Evolutionary conservation across 2,113 vertebrate genomes (phyloP).

Genomic region (Erpornis zantholeuca): DNA sequence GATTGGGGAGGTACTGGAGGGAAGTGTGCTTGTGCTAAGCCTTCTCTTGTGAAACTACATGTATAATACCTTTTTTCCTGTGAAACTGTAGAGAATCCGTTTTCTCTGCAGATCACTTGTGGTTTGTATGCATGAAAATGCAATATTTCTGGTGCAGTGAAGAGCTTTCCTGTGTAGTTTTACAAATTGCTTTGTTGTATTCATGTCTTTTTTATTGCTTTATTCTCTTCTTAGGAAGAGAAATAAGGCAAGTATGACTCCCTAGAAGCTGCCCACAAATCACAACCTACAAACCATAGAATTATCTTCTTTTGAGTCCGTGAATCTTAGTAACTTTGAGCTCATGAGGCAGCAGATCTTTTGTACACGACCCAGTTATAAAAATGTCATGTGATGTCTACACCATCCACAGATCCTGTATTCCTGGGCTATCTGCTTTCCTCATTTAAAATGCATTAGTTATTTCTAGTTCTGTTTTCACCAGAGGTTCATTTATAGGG

Average conservation of each 20-base stretch:
- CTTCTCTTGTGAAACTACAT: neutral
- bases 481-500: neutral
- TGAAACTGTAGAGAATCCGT: conserved; percentile 20
- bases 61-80: neutral
- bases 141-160: conserved; percentile 29
- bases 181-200: neutral
- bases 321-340: neutral
- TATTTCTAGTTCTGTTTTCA: neutral
- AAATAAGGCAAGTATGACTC: neutral
- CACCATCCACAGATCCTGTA: neutral
- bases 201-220: neutral
- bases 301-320: neutral
- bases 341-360: neutral
- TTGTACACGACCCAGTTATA: neutral
- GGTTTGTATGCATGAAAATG: conserved; percentile 38
- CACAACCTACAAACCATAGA: neutral
- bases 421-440: neutral
- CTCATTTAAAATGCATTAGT: neutral
- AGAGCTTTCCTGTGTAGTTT: neutral
- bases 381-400: neutral
- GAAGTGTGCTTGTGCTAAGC: neutral
- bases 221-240: neutral
- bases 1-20: neutral
- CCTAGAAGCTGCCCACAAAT: neutral
- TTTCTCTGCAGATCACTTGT: neutral